These are phyloP conservation scores for Pogonocichla stellata DNA, from an alignment of 2,113 vertebrate species.

Conservation along the genomic window DNA sequence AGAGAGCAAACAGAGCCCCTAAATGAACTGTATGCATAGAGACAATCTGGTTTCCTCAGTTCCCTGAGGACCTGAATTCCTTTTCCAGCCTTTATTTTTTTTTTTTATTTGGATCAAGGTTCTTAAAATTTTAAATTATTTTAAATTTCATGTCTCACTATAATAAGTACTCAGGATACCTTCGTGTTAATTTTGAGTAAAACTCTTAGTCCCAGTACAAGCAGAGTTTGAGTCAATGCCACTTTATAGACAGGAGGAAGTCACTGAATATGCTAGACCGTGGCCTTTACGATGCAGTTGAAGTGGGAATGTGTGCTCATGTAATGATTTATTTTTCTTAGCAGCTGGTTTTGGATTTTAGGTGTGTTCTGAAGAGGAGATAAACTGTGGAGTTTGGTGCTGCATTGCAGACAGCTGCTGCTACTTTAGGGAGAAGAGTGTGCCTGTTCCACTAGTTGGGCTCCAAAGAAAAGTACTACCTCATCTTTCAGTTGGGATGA, in stretches of 20 bases:
- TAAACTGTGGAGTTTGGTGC: background rate
- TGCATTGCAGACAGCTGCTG: background rate
- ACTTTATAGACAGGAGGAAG: background rate
- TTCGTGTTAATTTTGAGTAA: background rate
- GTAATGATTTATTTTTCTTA: background rate
- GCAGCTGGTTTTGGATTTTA: background rate
- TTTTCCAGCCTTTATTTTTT: background rate
- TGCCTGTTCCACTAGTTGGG: background rate
- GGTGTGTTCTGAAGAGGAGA: background rate
- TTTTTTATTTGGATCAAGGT: background rate
- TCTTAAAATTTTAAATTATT: background rate
- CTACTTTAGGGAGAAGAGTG: background rate
- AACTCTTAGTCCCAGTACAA: background rate
- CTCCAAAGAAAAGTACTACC: constrained; percentile 63
- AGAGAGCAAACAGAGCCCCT: background rate
- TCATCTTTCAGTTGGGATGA: constrained; percentile 23
- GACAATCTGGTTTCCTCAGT: constrained; percentile 21
- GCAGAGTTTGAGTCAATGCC: background rate
- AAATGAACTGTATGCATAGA: background rate
- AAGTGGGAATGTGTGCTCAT: background rate
- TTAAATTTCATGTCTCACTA: background rate
- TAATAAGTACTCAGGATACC: background rate
- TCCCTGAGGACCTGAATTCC: background rate
- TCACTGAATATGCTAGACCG: background rate
- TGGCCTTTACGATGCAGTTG: background rate